Conservation (phyloP, 2,888 invertebrate species). For the Dicranocentrus wangi region DNA sequence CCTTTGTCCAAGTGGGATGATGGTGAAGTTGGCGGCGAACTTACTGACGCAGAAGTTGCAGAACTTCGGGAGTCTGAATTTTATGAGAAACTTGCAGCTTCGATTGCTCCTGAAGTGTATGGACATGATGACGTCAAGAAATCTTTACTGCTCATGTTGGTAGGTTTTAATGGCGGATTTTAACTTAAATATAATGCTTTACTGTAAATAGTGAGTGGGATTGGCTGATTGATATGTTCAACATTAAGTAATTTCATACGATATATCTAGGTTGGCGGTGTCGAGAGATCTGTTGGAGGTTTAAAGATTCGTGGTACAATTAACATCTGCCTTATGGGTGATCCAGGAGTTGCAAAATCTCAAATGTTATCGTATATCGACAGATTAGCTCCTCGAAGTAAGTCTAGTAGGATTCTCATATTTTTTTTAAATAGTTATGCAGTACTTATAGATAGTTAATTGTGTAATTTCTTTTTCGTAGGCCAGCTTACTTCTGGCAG, state of each 20-base stretch:
- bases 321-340: constrained; percentile 99
- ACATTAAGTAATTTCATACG: no score
- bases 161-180: constrained; percentile 75
- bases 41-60: constrained; percentile 88
- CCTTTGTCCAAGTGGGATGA: constrained; percentile 92
- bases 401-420: constrained; percentile 73
- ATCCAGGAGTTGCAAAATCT: constrained; percentile 97
- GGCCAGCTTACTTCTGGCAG: constrained; percentile 96
- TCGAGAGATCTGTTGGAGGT: constrained; percentile 91
- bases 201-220: no score
- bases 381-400: constrained; percentile 90
- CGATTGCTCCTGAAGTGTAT: constrained; percentile 98
- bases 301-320: constrained; percentile 98
- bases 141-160: constrained; percentile 91
- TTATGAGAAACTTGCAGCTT: constrained; percentile 91
- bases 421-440: not conserved
- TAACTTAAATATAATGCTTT: no score
- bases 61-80: constrained; percentile 90
- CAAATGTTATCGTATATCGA: constrained; percentile 96
- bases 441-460: no score
- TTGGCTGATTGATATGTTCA: no score
- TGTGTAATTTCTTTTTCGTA: constrained; percentile 71
- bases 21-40: constrained; percentile 81
- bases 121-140: constrained; percentile 99
- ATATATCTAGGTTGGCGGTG: constrained; percentile 80